These are phyloP conservation scores for Schizothorax lantsangensis DNA, from an alignment of 2,797 vertebrate species.

Conservation along the genomic window DNA sequence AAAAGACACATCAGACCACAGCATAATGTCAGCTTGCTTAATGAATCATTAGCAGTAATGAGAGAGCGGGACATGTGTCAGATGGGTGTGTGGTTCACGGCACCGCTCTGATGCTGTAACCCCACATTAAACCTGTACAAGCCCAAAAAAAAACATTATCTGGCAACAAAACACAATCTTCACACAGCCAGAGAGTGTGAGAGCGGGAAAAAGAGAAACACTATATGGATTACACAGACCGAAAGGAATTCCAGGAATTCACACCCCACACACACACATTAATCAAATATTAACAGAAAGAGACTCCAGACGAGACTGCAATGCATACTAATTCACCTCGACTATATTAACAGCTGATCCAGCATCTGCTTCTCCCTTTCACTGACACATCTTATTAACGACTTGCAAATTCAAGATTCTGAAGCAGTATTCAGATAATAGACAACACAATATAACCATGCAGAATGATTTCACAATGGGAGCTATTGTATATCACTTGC, in stretches of 20 bases:
- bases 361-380: neutral
- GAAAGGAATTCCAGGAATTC: constrained; percentile 56
- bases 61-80: constrained; percentile 34
- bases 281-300: constrained; percentile 57
- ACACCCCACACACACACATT: constrained; percentile 28
- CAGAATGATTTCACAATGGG: neutral
- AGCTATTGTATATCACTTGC: neutral
- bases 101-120: constrained; percentile 19
- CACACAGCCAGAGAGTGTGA: constrained; percentile 11
- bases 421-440: constrained; percentile 2
- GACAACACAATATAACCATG: neutral
- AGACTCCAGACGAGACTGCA: neutral
- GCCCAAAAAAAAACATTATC: neutral
- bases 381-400: neutral
- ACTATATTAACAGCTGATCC: constrained; percentile 13
- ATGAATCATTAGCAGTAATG: constrained; percentile 37
- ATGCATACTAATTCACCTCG: neutral
- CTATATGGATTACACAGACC: constrained; percentile 49
- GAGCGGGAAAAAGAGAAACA: constrained; percentile 32
- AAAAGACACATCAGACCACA: constrained; percentile 20
- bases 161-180: neutral
- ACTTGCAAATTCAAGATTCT: neutral
- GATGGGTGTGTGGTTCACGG: constrained; percentile 17
- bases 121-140: constrained; percentile 7
- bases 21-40: constrained; percentile 2